Conservation (phyloP, 2,113 vertebrate genomes). For the Boulengerochromis microlepis region DNA sequence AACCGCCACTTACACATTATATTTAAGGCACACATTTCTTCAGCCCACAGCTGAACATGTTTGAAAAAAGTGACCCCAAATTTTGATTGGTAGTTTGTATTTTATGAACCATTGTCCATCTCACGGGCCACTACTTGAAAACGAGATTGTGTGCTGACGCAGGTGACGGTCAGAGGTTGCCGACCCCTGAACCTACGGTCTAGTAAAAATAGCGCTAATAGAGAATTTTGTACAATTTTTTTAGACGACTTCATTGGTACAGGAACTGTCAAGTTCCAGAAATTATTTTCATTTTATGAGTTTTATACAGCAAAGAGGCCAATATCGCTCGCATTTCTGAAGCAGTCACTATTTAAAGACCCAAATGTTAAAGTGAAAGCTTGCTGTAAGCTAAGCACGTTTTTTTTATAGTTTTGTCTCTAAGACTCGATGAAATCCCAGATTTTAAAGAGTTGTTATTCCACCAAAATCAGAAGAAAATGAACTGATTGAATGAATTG, state of each 20-base stretch:
- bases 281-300: slow-evolving; percentile 63
- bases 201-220: neutral
- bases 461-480: neutral
- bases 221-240: neutral
- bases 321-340: slow-evolving; percentile 26
- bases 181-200: neutral
- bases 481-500: neutral
- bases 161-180: neutral
- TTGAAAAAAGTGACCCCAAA: neutral
- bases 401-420: neutral
- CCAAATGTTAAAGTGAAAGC: neutral
- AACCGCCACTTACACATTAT: fast-evolving
- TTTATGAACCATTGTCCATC: neutral
- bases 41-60: neutral
- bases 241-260: neutral
- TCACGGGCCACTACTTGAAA: neutral
- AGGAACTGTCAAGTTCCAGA: slow-evolving; percentile 1
- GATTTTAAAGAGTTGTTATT: neutral
- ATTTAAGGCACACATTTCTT: neutral
- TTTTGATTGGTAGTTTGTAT: neutral
- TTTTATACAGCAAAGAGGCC: slow-evolving; percentile 35
- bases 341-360: slow-evolving; percentile 51
- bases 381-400: fast-evolving
- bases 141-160: fast-evolving
- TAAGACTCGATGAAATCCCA: neutral